These are phyloP conservation scores for Athalia rosae DNA, from an alignment of 2,888 invertebrate species.

Conservation along the genomic window DNA sequence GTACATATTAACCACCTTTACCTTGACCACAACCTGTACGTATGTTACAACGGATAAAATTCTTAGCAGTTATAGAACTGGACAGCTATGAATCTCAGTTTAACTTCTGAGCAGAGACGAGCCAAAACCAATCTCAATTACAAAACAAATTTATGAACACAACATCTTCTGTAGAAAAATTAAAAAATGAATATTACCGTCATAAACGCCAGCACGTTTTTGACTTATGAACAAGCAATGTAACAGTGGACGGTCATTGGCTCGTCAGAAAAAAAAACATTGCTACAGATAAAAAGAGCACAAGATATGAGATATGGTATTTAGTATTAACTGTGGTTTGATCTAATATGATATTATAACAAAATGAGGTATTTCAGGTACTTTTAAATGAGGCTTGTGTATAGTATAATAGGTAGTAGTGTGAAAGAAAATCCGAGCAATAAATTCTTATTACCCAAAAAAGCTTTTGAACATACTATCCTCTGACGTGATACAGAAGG, in stretches of 20 bases:
- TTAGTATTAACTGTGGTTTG: conserved; percentile 30
- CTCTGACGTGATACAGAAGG: conserved; percentile 14
- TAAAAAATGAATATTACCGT: not conserved
- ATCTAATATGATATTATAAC: conserved; percentile 24
- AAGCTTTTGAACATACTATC: conserved; percentile 2
- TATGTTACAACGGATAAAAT: conserved; percentile 29
- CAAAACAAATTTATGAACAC: not conserved
- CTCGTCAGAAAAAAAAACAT: conserved; percentile 33
- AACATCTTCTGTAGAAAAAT: not conserved
- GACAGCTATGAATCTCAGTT: not conserved
- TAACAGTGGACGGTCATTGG: conserved; percentile 23
- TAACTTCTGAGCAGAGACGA: not conserved
- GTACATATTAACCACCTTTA: conserved; percentile 44
- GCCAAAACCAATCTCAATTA: not conserved
- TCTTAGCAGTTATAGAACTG: not conserved
- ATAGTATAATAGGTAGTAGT: not conserved
- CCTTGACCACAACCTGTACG: conserved; percentile 42
- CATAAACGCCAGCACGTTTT: not conserved
- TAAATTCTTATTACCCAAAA: not conserved
- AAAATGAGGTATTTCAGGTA: conserved; percentile 2
- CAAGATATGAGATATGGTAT: conserved; percentile 36
- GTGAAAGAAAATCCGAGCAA: not conserved
- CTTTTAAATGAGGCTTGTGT: not conserved
- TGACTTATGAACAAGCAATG: conserved; percentile 10
- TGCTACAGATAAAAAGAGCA: conserved; percentile 36